Conservation (phyloP, 2,797 vertebrate species). For the Cryptoblepharus egeriae region DNA sequence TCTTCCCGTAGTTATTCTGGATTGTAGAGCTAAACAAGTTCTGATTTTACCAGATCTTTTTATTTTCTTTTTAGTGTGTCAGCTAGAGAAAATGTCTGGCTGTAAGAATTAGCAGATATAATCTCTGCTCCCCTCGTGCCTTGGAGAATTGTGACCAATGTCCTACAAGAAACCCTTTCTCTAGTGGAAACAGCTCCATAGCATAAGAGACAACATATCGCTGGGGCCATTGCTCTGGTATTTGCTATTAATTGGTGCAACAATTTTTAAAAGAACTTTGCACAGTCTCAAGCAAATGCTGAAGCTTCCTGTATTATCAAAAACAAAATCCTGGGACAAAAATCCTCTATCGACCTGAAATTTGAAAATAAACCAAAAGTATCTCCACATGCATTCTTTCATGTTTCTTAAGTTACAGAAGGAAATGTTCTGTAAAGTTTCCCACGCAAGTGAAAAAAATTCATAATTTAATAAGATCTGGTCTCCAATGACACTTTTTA, state of each 20-base stretch:
- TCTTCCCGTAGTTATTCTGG: no score
- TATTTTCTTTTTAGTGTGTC: background rate
- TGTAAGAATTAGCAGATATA: background rate
- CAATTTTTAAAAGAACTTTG: background rate
- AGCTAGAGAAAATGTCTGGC: background rate
- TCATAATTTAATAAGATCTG: background rate
- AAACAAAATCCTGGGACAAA: no score
- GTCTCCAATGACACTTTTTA: background rate
- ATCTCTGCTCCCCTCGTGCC: background rate
- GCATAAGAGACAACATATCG: slow-evolving; percentile 1
- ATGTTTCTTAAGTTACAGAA: background rate
- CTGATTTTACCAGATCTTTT: background rate
- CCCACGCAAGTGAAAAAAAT: background rate
- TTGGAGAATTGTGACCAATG: no score
- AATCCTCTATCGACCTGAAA: background rate
- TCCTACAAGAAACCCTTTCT: no score
- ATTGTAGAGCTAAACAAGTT: no score
- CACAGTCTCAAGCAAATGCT: background rate
- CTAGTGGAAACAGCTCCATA: background rate
- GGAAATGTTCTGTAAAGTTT: background rate
- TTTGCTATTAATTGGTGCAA: slow-evolving; percentile 2
- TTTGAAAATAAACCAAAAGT: background rate
- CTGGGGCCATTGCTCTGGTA: background rate
- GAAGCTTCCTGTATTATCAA: background rate
- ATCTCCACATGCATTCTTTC: background rate